A percentile compares a stretch with the other conserved stretches of the same genome.
Conservation (phyloP, 2,797 vertebrate species). For the Acrossocheilus fasciatus region DNA sequence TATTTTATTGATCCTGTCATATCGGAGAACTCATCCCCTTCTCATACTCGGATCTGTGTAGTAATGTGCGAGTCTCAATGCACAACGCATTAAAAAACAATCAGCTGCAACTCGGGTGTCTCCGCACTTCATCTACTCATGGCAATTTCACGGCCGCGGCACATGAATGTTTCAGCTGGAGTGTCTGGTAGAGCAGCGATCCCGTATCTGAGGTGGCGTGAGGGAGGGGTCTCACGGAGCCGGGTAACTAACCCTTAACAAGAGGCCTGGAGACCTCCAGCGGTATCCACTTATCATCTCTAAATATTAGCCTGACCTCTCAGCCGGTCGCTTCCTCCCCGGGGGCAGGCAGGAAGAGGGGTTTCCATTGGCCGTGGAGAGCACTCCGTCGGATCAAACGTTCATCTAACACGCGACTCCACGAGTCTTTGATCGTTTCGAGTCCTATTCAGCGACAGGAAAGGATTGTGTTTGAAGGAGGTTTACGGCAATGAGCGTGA, state of each 20-base stretch:
- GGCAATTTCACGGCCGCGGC: conserved; percentile 54
- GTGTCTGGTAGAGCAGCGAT: conserved; percentile 31
- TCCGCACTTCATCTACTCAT: conserved; percentile 49
- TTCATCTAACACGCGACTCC: conserved; percentile 37
- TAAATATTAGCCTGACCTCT: conserved; percentile 63
- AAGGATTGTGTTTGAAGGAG: conserved; percentile 47
- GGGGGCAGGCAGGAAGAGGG: conserved; percentile 38
- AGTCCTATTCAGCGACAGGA: conserved; percentile 38
- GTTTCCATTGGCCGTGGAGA: conserved; percentile 52
- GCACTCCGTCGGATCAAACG: conserved; percentile 53
- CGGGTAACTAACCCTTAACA: conserved; percentile 50
- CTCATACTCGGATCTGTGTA: conserved; percentile 44
- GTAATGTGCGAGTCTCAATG: conserved; percentile 53
- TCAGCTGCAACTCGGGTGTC: conserved; percentile 51
- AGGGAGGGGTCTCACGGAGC: conserved; percentile 15
- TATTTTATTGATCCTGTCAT: conserved; percentile 60
- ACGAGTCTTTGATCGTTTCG: conserved; percentile 46
- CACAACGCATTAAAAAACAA: conserved; percentile 62
- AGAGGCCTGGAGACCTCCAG: conserved; percentile 53
- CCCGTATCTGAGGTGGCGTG: conserved; percentile 36
- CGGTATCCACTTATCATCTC: conserved; percentile 59
- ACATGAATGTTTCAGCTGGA: conserved; percentile 58
- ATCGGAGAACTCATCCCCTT: conserved; percentile 45
- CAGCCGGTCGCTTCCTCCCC: conserved; percentile 47
- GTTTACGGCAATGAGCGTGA: conserved; percentile 33